Conservation (phyloP, 2,113 vertebrate species). For the Nothobranchius kuhntae region DNA sequence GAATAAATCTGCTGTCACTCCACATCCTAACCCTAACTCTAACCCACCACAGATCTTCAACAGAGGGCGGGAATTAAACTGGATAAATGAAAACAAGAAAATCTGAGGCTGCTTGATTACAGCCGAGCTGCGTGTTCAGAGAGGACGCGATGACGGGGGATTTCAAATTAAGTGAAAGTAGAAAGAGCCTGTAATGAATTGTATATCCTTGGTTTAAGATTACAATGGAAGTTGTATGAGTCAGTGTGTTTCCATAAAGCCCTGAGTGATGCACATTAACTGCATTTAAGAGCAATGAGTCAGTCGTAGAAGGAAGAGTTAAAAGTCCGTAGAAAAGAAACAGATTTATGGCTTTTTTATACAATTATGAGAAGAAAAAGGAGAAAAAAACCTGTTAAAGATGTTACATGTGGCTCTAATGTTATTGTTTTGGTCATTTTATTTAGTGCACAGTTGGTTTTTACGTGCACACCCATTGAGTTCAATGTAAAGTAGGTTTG, state of each 20-base stretch:
- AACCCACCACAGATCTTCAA: constrained; percentile 24
- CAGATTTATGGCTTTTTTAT: constrained; percentile 37
- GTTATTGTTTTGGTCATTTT: constrained; percentile 36
- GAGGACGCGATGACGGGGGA: constrained; percentile 11
- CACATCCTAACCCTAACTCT: constrained; percentile 6
- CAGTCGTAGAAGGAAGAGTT: constrained; percentile 6
- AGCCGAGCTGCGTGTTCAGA: background rate
- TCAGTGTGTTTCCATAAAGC: constrained; percentile 21
- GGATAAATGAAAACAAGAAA: constrained; percentile 16
- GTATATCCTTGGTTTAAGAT: constrained; percentile 43
- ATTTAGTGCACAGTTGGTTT: constrained; percentile 10
- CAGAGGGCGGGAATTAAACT: background rate
- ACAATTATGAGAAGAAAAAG: background rate
- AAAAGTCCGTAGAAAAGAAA: constrained; percentile 12
- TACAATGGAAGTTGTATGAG: constrained; percentile 33
- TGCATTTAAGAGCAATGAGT: constrained; percentile 41
- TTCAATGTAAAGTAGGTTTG: constrained; percentile 46
- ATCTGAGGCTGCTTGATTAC: background rate
- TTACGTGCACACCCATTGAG: background rate
- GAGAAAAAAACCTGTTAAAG: constrained; percentile 1
- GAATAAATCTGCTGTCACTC: constrained; percentile 35
- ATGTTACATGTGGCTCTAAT: background rate
- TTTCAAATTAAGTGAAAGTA: constrained; percentile 29
- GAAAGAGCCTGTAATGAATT: constrained; percentile 31
- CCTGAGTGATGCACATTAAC: constrained; percentile 42